Percentiles rank a stretch among this genome's conserved stretches.
Evolutionary conservation across 1,140 invertebrate species (phyloP).

Genomic region (Vollenhovia emeryi): DNA sequence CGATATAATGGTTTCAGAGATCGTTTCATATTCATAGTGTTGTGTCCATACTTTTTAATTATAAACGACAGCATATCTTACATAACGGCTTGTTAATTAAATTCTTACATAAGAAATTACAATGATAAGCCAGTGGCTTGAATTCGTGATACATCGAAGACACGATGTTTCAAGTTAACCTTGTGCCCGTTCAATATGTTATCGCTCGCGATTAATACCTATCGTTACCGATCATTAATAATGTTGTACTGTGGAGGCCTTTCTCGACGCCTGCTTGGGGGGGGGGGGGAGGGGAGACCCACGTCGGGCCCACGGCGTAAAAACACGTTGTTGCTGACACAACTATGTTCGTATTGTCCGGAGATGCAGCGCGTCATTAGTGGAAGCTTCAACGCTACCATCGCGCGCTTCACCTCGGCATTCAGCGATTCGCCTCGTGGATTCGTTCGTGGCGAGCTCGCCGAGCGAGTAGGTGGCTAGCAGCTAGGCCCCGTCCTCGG

Average conservation of each 20-base stretch:
- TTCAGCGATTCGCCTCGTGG: conserved; percentile 61
- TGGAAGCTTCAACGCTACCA: conserved; percentile 61
- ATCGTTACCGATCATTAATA: conserved; percentile 52
- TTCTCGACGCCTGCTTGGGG: background rate
- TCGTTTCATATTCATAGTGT: background rate
- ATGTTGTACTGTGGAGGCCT: conserved; percentile 23
- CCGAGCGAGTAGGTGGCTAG: conserved; percentile 53
- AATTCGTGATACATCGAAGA: background rate
- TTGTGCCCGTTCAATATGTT: background rate
- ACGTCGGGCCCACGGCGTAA: conserved; percentile 12
- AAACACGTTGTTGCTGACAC: conserved; percentile 57
- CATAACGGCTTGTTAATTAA: background rate
- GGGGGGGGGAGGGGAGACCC: background rate
- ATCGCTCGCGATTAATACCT: conserved; percentile 31
- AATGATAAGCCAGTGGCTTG: background rate
- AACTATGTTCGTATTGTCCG: conserved; percentile 52
- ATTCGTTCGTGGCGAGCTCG: conserved; percentile 48
- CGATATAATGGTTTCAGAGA: background rate
- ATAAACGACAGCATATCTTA: background rate
- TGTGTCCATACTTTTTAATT: background rate
- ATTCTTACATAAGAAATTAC: background rate
- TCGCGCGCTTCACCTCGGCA: conserved; percentile 53
- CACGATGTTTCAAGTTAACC: background rate
- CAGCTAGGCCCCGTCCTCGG: conserved; percentile 24
- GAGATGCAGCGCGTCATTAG: conserved; percentile 55